Conservation (phyloP, 1,140 invertebrate species). For the Apis florea region DNA sequence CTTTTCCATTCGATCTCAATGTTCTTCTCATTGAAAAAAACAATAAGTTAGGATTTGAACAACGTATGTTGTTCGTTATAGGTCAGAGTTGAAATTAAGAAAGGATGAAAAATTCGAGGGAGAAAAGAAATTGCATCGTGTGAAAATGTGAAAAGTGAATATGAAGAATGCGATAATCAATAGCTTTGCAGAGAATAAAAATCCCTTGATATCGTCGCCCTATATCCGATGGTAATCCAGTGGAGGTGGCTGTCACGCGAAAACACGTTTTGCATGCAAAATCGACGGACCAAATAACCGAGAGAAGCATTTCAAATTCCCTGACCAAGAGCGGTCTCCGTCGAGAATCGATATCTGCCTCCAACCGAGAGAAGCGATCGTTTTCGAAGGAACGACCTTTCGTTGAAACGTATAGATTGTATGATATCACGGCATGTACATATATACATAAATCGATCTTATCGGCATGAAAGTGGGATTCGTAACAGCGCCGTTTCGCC, state of each 20-base stretch:
- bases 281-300: slow-evolving; percentile 51
- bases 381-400: neutral
- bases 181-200: slow-evolving; percentile 11
- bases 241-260: slow-evolving; percentile 46
- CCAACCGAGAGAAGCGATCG: neutral
- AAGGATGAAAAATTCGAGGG: neutral
- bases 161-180: neutral
- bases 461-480: neutral
- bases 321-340: neutral
- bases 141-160: neutral
- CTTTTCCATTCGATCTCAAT: neutral
- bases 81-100: neutral
- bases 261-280: slow-evolving; percentile 50
- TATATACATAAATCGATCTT: neutral
- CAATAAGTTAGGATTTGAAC: neutral
- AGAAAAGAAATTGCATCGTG: neutral
- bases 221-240: slow-evolving; percentile 48
- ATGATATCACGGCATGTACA: neutral
- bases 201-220: slow-evolving; percentile 51
- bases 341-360: slow-evolving; percentile 7
- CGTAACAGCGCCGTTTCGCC: neutral
- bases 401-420: neutral
- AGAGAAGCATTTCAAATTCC: slow-evolving; percentile 43
- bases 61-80: no score
- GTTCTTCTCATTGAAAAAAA: neutral